phyloP scores from a whole-genome alignment of 2,113 vertebrate species.

The Bambusicola thoracicus region DNA sequence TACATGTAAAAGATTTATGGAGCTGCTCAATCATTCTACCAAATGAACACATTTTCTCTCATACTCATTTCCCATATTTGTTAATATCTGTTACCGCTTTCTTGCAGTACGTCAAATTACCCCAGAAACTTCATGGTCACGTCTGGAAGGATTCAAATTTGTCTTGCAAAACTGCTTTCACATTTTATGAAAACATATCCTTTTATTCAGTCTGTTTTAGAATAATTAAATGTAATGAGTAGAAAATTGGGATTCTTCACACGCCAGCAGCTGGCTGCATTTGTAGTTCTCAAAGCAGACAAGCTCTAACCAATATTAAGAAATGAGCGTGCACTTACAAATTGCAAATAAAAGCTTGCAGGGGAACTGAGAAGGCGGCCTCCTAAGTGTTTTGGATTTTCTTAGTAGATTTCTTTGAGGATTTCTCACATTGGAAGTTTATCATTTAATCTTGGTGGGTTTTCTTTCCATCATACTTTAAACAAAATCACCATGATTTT shows the following conservation, averaged over 20 bases:
- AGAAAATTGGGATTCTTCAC: neutral
- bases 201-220: neutral
- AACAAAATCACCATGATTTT: conserved; percentile 54
- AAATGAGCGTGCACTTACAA: neutral
- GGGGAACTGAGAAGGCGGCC: neutral
- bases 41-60: neutral
- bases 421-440: conserved; percentile 29
- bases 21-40: neutral
- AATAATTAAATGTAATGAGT: neutral
- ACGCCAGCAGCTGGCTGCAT: neutral
- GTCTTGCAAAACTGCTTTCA: neutral
- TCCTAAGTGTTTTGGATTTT: neutral
- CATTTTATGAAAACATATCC: neutral
- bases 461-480: neutral
- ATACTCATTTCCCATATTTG: neutral
- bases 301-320: neutral
- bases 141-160: neutral
- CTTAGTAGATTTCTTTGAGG: neutral
- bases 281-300: neutral
- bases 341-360: neutral
- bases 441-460: neutral
- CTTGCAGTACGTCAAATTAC: neutral
- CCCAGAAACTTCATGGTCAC: neutral
- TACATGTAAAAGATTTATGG: neutral
- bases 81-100: neutral